Percentiles rank a stretch among this genome's conserved stretches.
Evolutionary conservation across 2,888 invertebrate genomes (phyloP).

Genomic region (Drosophila diplacantha): DNA sequence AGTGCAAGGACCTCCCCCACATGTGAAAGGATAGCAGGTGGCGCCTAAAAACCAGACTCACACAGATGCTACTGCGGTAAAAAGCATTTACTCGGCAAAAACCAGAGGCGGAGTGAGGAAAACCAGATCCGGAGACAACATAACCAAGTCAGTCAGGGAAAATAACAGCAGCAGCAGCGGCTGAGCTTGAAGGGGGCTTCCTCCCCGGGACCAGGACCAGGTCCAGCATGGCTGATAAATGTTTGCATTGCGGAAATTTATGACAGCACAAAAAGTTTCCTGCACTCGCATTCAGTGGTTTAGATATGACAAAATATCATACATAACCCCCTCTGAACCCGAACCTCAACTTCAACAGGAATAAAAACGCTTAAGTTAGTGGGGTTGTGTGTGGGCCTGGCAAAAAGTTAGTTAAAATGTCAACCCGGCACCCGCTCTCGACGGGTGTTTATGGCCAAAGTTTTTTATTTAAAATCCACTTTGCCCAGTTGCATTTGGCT

Average conservation of each 20-base stretch:
- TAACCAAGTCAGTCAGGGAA: constrained; percentile 43
- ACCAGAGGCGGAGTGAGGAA: constrained; percentile 4
- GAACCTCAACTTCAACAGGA: background rate
- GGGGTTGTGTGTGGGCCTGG: constrained; percentile 7
- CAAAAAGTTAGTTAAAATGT: constrained; percentile 65
- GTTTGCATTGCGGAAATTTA: constrained; percentile 67
- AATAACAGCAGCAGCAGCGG: constrained; percentile 33
- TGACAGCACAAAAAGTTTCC: constrained; percentile 63
- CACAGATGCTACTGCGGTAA: constrained; percentile 47
- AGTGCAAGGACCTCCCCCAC: constrained; percentile 16
- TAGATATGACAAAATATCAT: constrained; percentile 65
- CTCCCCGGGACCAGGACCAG: constrained; percentile 15
- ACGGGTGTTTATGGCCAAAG: constrained; percentile 57
- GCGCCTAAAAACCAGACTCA: constrained; percentile 9
- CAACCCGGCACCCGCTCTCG: constrained; percentile 46
- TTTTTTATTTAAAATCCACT: constrained; percentile 61
- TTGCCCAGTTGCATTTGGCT: constrained; percentile 41
- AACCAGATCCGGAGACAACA: constrained; percentile 27
- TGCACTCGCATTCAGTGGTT: constrained; percentile 61
- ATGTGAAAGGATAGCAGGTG: constrained; percentile 25
- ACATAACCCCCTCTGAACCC: constrained; percentile 19
- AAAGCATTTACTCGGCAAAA: constrained; percentile 51
- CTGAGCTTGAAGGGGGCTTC: constrained; percentile 29
- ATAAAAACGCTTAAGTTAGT: constrained; percentile 43
- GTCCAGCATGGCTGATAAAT: constrained; percentile 60